Percentiles rank a stretch among this genome's conserved stretches.
phyloP scores from a whole-genome alignment of 2,113 vertebrate genomes.

The Dromiciops gliroides region DNA sequence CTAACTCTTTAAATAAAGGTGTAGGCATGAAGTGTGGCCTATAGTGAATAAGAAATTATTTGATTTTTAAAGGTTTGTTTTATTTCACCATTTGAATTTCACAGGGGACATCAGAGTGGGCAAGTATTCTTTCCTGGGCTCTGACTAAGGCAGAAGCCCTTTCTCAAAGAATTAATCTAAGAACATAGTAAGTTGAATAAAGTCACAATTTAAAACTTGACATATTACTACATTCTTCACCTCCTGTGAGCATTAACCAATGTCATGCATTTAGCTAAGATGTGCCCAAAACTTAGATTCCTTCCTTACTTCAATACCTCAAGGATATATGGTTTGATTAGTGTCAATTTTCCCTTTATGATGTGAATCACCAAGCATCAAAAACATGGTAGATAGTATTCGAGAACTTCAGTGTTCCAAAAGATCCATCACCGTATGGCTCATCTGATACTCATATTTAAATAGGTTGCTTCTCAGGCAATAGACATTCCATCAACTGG shows the following conservation, averaged over 20 bases:
- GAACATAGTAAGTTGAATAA: background rate
- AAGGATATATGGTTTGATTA: background rate
- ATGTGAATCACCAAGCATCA: background rate
- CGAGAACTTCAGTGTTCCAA: background rate
- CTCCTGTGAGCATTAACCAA: background rate
- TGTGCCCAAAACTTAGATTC: background rate
- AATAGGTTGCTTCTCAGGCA: background rate
- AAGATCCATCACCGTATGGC: background rate
- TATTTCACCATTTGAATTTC: background rate
- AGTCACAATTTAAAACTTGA: background rate
- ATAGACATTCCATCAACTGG: background rate
- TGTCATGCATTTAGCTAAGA: background rate
- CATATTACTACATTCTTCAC: background rate
- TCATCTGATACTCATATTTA: background rate
- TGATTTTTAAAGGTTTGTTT: background rate
- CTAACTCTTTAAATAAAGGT: conserved; percentile 5
- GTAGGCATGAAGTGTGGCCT: background rate
- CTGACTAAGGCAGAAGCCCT: background rate
- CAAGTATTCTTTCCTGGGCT: background rate
- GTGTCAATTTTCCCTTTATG: background rate
- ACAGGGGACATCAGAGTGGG: background rate
- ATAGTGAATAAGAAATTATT: rapidly evolving
- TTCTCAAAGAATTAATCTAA: background rate
- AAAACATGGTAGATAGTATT: background rate
- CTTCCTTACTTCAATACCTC: background rate